Evolutionary conservation across 2,113 vertebrate species (phyloP).

Genomic region (Camelus bactrianus): DNA sequence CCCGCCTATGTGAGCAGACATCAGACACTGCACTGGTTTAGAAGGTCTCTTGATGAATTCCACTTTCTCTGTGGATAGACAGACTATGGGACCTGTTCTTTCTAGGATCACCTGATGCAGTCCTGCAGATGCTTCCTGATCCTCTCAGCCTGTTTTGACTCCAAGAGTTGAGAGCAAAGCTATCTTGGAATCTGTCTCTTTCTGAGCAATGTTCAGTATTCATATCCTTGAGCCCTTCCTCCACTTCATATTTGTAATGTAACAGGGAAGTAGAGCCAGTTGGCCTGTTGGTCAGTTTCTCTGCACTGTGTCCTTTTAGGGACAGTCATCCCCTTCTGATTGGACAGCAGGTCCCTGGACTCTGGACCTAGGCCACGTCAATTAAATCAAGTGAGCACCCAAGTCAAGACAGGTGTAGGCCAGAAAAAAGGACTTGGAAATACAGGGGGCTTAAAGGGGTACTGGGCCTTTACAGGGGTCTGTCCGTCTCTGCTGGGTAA

Average conservation of each 20-base stretch:
- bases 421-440: not conserved
- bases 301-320: not conserved
- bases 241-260: not conserved
- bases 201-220: not conserved
- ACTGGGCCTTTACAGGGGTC: not conserved
- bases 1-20: not conserved
- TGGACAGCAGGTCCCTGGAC: not conserved
- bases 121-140: not conserved
- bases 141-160: not conserved
- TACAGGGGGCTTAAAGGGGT: fast-evolving
- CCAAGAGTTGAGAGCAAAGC: not conserved
- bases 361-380: not conserved
- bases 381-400: not conserved
- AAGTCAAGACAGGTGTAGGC: not conserved
- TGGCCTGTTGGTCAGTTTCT: not conserved
- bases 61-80: not conserved
- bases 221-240: not conserved
- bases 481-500: not conserved
- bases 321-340: not conserved
- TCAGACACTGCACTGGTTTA: not conserved
- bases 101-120: not conserved
- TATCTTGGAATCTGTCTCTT: not conserved
- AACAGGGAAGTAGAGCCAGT: not conserved
- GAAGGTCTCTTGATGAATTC: not conserved
- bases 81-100: not conserved